Percentiles rank a stretch among this genome's conserved stretches.
Conservation (phyloP, 1,140 invertebrate genomes). For the Drosophila truncata region DNA sequence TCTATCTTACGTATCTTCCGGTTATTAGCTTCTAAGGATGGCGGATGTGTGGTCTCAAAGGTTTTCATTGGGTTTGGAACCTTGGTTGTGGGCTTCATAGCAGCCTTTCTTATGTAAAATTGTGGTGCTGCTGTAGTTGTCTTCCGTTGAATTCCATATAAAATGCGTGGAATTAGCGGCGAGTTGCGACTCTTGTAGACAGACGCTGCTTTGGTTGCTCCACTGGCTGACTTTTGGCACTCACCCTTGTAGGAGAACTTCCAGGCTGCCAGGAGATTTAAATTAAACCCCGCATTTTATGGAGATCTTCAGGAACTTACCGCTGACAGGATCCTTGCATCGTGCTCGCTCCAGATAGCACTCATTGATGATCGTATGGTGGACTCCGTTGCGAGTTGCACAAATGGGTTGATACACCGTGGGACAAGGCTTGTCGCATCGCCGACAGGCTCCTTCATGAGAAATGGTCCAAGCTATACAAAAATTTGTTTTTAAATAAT, state of each 20-base stretch:
- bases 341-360: constrained; percentile 71
- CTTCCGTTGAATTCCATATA: constrained; percentile 15
- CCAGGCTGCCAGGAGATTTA: constrained; percentile 40
- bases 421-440: constrained; percentile 66
- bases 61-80: constrained; percentile 1
- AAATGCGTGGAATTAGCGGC: constrained; percentile 25
- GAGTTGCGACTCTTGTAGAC: not conserved
- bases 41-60: constrained; percentile 7
- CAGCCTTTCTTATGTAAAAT: not conserved
- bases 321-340: constrained; percentile 66
- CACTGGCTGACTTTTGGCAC: constrained; percentile 22
- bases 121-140: not conserved
- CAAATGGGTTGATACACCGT: constrained; percentile 67
- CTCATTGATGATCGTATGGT: constrained; percentile 76
- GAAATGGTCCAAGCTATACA: constrained; percentile 61
- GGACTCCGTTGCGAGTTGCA: constrained; percentile 64
- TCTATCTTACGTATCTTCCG: constrained; percentile 71
- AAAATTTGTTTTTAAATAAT: not conserved
- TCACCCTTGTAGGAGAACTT: constrained; percentile 55
- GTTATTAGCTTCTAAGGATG: constrained; percentile 50
- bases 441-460: constrained; percentile 60
- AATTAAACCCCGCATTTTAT: not conserved
- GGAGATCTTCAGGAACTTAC: constrained; percentile 25
- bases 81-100: not conserved
- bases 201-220: constrained; percentile 4